Percentiles rank a stretch among this genome's conserved stretches.
phyloP scores from a whole-genome alignment of 2,797 vertebrate species.

The Podargus strigoides region DNA sequence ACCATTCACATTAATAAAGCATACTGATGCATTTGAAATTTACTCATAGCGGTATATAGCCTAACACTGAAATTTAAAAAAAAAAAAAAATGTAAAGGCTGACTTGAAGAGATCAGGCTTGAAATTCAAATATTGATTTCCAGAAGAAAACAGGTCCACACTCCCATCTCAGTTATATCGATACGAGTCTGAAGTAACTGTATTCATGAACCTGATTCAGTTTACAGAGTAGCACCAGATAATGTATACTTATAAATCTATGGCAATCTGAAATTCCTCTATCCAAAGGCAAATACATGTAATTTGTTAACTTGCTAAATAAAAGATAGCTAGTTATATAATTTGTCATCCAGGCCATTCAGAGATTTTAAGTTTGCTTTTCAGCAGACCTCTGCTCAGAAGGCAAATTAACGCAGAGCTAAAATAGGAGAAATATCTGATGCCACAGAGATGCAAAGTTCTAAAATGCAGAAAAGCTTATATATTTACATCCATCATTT shows the following conservation, averaged over 20 bases:
- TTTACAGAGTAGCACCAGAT: neutral
- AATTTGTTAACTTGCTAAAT: neutral
- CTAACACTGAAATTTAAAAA: constrained; percentile 8
- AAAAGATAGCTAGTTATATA: neutral
- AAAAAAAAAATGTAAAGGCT: constrained; percentile 1
- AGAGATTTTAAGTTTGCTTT: neutral
- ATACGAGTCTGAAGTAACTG: neutral
- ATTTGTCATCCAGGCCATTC: neutral
- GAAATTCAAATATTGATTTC: neutral
- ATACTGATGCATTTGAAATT: constrained; percentile 12
- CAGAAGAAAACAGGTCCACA: neutral
- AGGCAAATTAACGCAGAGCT: neutral
- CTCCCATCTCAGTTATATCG: neutral
- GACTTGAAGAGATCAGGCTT: neutral
- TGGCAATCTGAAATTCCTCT: neutral
- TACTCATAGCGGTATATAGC: neutral
- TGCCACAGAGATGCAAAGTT: neutral
- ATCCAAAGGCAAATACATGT: neutral
- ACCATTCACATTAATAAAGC: constrained; percentile 25
- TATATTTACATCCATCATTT: neutral
- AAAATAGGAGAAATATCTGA: neutral
- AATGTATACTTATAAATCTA: neutral
- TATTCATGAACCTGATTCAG: neutral
- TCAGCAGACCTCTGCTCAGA: neutral
- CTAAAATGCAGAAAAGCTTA: neutral